Base-by-base conservation (phyloP, 2,113 vertebrate genomes). In the Planiliza haematocheilus region DNA sequence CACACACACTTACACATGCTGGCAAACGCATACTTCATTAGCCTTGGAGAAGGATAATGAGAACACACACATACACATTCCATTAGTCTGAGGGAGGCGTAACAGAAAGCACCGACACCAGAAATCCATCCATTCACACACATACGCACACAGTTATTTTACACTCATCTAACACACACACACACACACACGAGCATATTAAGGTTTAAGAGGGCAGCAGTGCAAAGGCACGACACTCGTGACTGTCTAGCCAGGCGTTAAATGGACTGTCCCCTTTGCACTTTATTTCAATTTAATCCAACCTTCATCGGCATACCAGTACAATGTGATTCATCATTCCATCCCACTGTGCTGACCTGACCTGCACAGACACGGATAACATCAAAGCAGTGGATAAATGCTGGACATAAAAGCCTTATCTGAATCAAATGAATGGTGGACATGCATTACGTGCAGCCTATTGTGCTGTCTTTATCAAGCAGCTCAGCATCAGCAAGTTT, bases 21-120 rank as follows among this genome's bases (percentile, higher is more conserved):
- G 70, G 60, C 72, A 77, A 82, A 86, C 75, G 79, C 79, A 88
- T 51, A 87, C 74, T 86, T 91, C 91, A 91, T 93, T 93, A 91
- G 81, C 77, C 69, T 60, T 38, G 62, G 84, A 65, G 80, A 85
- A 85, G 83, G 72, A 77, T 85, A 88, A 85, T 82, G 74, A 86
- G 77, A 83, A 81, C 69, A 82, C 80, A 84, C 79, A 77, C 72
- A 67, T 30, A 84, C 77, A 85, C 81, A 75, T 78, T 84, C 85
- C 86, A 91, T 90, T 91, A 86, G 83, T 84, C 73, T 52, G 75
- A 78, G 70, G 80, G 72, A 80, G 80, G 72, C 80, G 56, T 85
- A 88, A 86, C 77, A 68, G 76, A 68, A 61, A 42, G 8, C 68
- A 64, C 49, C 74, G 61, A 75, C 74, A 71, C 58, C 59, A 63